Evolutionary conservation across 2,113 vertebrate genomes (phyloP), one percentile per base, ranked within the genome.

Genomic region (Alaudala cheleensis): DNA sequence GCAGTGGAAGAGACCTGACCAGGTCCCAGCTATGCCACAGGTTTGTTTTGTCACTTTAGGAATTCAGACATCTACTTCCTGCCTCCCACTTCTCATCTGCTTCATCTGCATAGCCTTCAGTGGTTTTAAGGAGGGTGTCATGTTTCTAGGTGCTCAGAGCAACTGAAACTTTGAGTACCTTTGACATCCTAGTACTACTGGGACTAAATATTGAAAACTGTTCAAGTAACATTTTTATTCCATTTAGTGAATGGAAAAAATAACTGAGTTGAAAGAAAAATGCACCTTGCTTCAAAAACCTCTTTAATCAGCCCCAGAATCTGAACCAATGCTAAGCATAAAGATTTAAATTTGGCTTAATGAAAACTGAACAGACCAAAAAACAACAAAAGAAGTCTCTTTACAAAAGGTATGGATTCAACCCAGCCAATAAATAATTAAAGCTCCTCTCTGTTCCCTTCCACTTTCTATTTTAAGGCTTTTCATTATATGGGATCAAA

Each of bases 401-500:
- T 94, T 50, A 93, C 69, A 79, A 92, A 95, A 95, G 86, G 92
- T 93, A 96, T 56, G 53, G 86, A 94, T 92, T 82, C 26, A 3
- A 91, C 88, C 82, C 93, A 86, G 45, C 66, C 34, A 14, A 62
- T 96, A 94, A 96, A 96, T 96, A 96, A 95, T 95, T 95, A 97
- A 97, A 96, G 77, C 90, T 94, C 76, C 44, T 86, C 81, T 95
- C 87, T 96, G 82, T 95, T 97, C 95, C 81, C 77, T 95, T 95
- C 90, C 80, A 73, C 93, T 93, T 96, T 88, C 83, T 94, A 89
- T 97, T 97, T 95, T 86, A 86, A 88, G 80, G 69, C 62, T 82
- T 96, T 97, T 97, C 90, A 87, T 84, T 92, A 87, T 61, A 73
- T 45, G 62, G 92, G 87, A 94, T 88, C 92, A 94, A 96, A 97